phyloP scores from a whole-genome alignment of 2,888 invertebrate genomes.

The Drosophila ezoana region DNA sequence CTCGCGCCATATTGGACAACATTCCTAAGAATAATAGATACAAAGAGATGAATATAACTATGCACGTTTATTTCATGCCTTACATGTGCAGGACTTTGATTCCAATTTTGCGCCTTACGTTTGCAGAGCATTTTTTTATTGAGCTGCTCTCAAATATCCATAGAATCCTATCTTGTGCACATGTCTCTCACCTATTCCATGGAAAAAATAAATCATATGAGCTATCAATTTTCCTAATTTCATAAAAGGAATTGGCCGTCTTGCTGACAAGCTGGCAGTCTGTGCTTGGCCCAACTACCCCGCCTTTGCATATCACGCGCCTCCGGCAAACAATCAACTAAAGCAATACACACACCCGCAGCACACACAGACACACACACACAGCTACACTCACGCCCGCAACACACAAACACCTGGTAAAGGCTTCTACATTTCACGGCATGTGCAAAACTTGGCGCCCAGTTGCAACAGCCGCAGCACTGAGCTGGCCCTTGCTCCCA shows the following conservation, averaged over 20 bases:
- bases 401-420: slow-evolving; percentile 15
- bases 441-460: slow-evolving; percentile 64
- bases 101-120: background rate
- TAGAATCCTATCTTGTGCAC: background rate
- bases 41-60: too few relatives aligned
- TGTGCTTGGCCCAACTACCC: background rate
- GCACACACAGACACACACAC: slow-evolving; percentile 28
- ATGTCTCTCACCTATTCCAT: background rate
- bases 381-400: slow-evolving; percentile 26
- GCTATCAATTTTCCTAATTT: slow-evolving; percentile 71
- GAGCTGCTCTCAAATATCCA: background rate
- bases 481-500: slow-evolving; percentile 32
- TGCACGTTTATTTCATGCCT: too few relatives aligned
- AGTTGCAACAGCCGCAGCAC: slow-evolving; percentile 30
- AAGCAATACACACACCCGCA: slow-evolving; percentile 45
- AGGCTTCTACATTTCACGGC: slow-evolving; percentile 58
- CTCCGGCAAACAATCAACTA: slow-evolving; percentile 67
- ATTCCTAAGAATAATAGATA: too few relatives aligned
- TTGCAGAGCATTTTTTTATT: background rate
- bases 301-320: slow-evolving; percentile 42
- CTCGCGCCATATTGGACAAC: too few relatives aligned
- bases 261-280: slow-evolving; percentile 37
- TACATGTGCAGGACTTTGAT: background rate
- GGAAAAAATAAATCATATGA: slow-evolving; percentile 35
- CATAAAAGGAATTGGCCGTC: slow-evolving; percentile 66